Conservation (phyloP, 2,888 invertebrate genomes). For the Diloba caeruleocephala region DNA sequence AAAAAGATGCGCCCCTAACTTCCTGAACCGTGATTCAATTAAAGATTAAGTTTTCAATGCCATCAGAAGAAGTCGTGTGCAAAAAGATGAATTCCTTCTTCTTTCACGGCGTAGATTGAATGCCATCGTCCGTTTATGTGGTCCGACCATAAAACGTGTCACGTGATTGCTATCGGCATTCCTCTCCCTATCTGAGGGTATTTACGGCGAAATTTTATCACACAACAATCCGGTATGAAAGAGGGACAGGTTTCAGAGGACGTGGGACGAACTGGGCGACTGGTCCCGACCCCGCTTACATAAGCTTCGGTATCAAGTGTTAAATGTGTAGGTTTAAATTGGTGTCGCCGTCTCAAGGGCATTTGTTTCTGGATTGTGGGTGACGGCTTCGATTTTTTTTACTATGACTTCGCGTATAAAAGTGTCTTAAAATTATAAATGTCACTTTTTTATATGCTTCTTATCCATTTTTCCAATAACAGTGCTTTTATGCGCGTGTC, state of each 20-base stretch:
- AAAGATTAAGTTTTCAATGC: slow-evolving; percentile 45
- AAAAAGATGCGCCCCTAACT: slow-evolving; percentile 25
- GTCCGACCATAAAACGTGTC: slow-evolving; percentile 63
- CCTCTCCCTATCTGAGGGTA: slow-evolving; percentile 64
- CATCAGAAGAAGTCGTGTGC: slow-evolving; percentile 34
- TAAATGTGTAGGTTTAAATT: slow-evolving; percentile 37
- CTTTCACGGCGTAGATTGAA: slow-evolving; percentile 56
- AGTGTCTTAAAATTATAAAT: slow-evolving; percentile 2
- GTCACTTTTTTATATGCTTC: too few species aligned
- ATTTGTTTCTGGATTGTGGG: slow-evolving; percentile 40
- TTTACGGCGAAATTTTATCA: slow-evolving; percentile 74
- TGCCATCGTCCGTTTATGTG: slow-evolving; percentile 55
- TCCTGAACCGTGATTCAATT: slow-evolving; percentile 39
- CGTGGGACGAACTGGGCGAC: slow-evolving; percentile 62
- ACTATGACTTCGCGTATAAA: background rate
- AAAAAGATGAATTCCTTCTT: slow-evolving; percentile 47
- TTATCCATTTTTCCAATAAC: slow-evolving; percentile 5
- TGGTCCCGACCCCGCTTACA: slow-evolving; percentile 27
- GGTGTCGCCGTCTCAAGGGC: slow-evolving; percentile 38
- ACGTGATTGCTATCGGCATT: slow-evolving; percentile 71
- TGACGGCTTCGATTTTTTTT: slow-evolving; percentile 29
- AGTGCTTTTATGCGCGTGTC: too few species aligned
- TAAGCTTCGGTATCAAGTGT: slow-evolving; percentile 29
- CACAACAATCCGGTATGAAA: slow-evolving; percentile 60
- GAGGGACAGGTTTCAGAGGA: slow-evolving; percentile 59